Evolutionary conservation across 2,888 invertebrate genomes (phyloP).

Genomic region (Nipponacmea schrenckii): DNA sequence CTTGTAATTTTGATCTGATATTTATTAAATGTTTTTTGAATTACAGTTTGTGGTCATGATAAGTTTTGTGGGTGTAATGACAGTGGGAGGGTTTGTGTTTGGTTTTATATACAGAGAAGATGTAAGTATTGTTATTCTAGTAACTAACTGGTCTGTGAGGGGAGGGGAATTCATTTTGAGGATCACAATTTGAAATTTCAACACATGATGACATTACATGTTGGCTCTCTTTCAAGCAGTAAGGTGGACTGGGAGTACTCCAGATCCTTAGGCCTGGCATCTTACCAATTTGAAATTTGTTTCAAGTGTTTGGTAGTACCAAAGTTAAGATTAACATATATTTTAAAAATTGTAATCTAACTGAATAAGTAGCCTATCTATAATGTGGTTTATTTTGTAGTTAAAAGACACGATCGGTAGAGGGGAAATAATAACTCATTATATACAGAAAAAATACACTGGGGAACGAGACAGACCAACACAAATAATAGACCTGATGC

Average conservation of each 20-base stretch:
- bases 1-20: background rate
- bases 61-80: constrained; percentile 38
- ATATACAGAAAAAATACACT: constrained; percentile 30
- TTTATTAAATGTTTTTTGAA: constrained; percentile 17
- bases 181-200: too few species aligned
- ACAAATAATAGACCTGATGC: constrained; percentile 53
- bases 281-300: too few species aligned
- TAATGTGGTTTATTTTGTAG: constrained; percentile 30
- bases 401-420: constrained; percentile 42
- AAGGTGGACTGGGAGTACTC: too few species aligned
- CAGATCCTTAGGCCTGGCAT: too few species aligned
- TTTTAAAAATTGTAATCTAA: too few species aligned
- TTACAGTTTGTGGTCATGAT: constrained; percentile 52
- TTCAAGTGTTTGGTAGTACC: too few species aligned
- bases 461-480: constrained; percentile 36
- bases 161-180: background rate
- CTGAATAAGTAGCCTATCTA: too few species aligned
- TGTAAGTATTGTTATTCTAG: constrained; percentile 34
- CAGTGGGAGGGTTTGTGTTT: constrained; percentile 48
- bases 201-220: too few species aligned
- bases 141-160: background rate
- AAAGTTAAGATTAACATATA: too few species aligned
- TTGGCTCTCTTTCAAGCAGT: too few species aligned
- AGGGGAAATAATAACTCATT: constrained; percentile 26
- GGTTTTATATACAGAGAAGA: constrained; percentile 54